These are phyloP conservation scores for Tursiops truncatus DNA, from an alignment of 2,113 vertebrate species.

Conservation along the genomic window DNA sequence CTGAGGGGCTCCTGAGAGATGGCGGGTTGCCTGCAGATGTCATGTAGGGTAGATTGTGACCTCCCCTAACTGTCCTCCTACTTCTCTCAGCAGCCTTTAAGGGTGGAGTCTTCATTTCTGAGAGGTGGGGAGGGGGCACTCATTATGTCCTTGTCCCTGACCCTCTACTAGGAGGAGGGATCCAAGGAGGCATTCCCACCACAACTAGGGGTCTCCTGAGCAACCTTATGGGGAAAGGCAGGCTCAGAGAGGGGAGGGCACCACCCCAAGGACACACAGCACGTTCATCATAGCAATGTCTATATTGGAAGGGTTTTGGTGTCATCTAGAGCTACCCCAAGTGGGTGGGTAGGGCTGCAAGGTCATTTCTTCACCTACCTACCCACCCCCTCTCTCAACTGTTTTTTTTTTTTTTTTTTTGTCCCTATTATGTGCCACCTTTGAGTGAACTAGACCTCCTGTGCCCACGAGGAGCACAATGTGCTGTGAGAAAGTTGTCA, in stretches of 20 bases:
- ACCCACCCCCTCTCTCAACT: too few relatives aligned
- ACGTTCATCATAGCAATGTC: neutral
- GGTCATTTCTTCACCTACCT: neutral
- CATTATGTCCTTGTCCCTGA: neutral
- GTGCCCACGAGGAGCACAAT: too few relatives aligned
- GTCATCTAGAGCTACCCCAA: neutral
- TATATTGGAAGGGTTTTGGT: neutral
- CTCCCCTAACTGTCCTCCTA: neutral
- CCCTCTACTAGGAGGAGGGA: neutral
- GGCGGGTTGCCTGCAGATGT: fast-evolving
- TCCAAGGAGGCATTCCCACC: fast-evolving
- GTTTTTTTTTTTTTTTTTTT: neutral
- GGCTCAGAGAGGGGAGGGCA: neutral
- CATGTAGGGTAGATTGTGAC: too few relatives aligned
- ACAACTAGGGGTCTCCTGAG: neutral
- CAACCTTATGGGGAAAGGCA: neutral
- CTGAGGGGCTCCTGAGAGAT: neutral
- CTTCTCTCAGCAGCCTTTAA: neutral
- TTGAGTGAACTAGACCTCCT: neutral
- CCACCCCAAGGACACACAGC: neutral
- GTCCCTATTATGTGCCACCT: neutral
- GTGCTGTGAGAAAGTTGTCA: neutral
- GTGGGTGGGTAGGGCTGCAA: neutral
- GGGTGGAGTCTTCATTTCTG: neutral
- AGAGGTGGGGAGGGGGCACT: neutral